phyloP scores from a whole-genome alignment of 2,113 vertebrate genomes.

The Chamaea fasciata region DNA sequence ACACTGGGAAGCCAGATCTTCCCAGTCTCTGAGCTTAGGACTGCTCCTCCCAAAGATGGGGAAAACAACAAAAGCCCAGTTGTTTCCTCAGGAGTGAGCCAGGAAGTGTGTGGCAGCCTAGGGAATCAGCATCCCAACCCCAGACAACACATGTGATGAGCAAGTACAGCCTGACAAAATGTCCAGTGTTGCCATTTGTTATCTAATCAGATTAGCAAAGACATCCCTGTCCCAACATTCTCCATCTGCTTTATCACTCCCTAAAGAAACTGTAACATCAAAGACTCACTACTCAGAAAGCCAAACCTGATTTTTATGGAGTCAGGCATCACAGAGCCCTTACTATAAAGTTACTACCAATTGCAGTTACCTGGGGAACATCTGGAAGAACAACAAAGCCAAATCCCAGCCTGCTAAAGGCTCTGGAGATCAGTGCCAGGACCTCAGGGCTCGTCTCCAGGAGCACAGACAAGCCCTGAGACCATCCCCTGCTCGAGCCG shows the following conservation, averaged over 20 bases:
- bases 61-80: constrained; percentile 45
- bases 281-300: not conserved
- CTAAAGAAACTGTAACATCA: not conserved
- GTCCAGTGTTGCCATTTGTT: not conserved
- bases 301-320: not conserved
- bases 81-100: constrained; percentile 35
- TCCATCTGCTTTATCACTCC: not conserved
- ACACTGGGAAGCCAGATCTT: not conserved
- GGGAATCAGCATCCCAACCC: not conserved
- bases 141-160: not conserved
- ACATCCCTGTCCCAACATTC: not conserved
- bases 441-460: not conserved
- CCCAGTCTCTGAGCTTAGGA: not conserved
- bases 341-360: not conserved
- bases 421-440: not conserved
- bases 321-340: not conserved
- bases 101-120: constrained; percentile 32
- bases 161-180: not conserved
- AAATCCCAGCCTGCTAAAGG: not conserved
- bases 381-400: not conserved
- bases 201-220: not conserved
- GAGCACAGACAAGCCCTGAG: not conserved
- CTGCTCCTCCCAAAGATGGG: not conserved
- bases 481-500: not conserved
- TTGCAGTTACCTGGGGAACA: not conserved